Base-by-base conservation (phyloP, 2,797 vertebrate genomes). In the Pempheris klunzingeri region DNA sequence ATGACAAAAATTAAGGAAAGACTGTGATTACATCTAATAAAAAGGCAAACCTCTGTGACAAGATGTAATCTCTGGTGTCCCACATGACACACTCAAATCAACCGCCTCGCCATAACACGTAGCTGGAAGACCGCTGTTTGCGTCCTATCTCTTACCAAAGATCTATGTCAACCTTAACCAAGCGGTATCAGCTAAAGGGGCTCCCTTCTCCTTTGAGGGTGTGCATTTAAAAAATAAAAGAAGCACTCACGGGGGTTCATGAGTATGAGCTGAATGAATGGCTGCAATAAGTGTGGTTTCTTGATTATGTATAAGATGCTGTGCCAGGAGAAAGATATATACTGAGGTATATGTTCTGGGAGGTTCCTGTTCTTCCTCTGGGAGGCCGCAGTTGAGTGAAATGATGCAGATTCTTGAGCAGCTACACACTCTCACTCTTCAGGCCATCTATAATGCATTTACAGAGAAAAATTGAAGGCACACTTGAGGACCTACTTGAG, bases 401-500 rank as follows among this genome's bases (percentile, higher is more conserved):
- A 75, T 58, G 8, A 69, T 12, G 66, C 74, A 64, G 52, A 81
- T 78, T 76, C 36, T 71, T 38, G 26, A 77, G 74, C 30, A 34
- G 74, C 28, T 53, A 26, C 75, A 67, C 57, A 77, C 57, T 77
- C 53, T 52, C 60, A 70, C 61, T 46, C 55, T 52, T 72, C 12
- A 24, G 49, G 38, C 28, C 74, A 88, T 89, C 75, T 79, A 85
- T 90, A 86, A 90, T 84, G 75, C 80, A 92, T 82, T 71, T 71
- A 50, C 34, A 14, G 81, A 86, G 83, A 72, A 63, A 73, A 80
- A 82, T 74, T 54, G 38, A 73, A 80, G 55, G 30, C 41, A 76
- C 76, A 77, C 36, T 73, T 65, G 30, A 81, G 44, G 41, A 59
- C n/a, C 28, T 36, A 43, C 59, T 49, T 32, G 46, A 57, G 34